Conservation (phyloP, 2,888 invertebrate genomes). For the Plutella xylostella region DNA sequence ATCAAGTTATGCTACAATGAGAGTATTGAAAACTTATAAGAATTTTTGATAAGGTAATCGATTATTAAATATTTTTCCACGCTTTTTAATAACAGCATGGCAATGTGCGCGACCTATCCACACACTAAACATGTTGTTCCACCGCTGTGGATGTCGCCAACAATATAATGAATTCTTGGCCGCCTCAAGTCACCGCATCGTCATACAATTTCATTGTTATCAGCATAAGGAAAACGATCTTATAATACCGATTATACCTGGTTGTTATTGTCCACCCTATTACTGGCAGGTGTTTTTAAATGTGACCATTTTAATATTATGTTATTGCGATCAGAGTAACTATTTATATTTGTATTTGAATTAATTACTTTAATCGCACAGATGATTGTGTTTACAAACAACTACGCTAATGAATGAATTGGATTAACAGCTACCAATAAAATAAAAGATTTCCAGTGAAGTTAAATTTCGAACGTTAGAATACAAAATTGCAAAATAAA, state of each 20-base stretch:
- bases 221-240: constrained; percentile 2
- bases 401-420: too few relatives aligned
- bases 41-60: neutral
- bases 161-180: neutral
- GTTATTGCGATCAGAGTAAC: too few relatives aligned
- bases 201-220: constrained; percentile 2
- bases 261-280: neutral
- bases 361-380: too few relatives aligned
- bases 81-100: neutral
- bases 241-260: constrained; percentile 3
- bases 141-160: neutral
- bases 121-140: constrained; percentile 24
- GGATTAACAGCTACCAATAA: too few relatives aligned
- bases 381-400: too few relatives aligned
- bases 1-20: too few relatives aligned
- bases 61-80: neutral
- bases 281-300: constrained; percentile 5
- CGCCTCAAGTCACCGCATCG: neutral
- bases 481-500: too few relatives aligned
- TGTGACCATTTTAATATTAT: too few relatives aligned
- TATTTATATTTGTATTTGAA: too few relatives aligned
- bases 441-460: too few relatives aligned
- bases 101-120: constrained; percentile 51
- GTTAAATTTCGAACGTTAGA: too few relatives aligned
- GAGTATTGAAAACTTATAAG: too few relatives aligned